Conservation (phyloP, 2,113 vertebrate species). For the Anolis carolinensis region DNA sequence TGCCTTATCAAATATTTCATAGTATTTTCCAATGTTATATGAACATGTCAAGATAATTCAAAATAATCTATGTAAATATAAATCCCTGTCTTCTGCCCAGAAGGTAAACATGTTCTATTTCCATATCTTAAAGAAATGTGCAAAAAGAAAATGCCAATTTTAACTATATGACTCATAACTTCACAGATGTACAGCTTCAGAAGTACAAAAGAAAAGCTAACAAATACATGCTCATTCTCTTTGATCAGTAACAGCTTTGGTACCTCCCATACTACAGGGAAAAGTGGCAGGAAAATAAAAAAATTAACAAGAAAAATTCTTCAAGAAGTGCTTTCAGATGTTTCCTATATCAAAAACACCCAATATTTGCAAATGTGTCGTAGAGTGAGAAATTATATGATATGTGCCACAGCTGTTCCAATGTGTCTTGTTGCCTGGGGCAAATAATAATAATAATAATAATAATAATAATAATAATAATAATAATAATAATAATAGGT, state of each 20-base stretch:
- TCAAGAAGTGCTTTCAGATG: too few relatives aligned
- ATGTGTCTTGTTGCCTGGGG: too few relatives aligned
- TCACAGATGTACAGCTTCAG: conserved; percentile 32
- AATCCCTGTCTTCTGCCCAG: not conserved
- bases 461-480: too few relatives aligned
- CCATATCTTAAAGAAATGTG: not conserved
- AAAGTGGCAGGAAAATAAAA: conserved; percentile 13
- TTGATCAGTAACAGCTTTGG: conserved; percentile 44
- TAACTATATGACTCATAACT: conserved; percentile 41
- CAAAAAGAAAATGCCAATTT: conserved; percentile 23
- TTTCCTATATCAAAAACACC: too few relatives aligned
- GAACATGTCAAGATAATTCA: not conserved
- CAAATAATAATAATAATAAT: too few relatives aligned
- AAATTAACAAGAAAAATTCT: not conserved
- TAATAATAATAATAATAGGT: too few relatives aligned
- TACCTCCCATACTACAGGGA: conserved; percentile 35
- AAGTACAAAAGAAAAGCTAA: not conserved
- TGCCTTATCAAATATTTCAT: conserved; percentile 41
- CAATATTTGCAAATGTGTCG: too few relatives aligned
- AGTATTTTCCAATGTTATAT: not conserved
- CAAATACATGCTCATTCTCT: conserved; percentile 34
- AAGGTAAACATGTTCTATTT: conserved; percentile 36
- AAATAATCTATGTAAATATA: conserved; percentile 33
- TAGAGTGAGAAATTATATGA: too few relatives aligned
- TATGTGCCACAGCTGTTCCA: too few relatives aligned